Evolutionary conservation across 2,888 invertebrate species (phyloP).

Genomic region (Anthophora plumipes): DNA sequence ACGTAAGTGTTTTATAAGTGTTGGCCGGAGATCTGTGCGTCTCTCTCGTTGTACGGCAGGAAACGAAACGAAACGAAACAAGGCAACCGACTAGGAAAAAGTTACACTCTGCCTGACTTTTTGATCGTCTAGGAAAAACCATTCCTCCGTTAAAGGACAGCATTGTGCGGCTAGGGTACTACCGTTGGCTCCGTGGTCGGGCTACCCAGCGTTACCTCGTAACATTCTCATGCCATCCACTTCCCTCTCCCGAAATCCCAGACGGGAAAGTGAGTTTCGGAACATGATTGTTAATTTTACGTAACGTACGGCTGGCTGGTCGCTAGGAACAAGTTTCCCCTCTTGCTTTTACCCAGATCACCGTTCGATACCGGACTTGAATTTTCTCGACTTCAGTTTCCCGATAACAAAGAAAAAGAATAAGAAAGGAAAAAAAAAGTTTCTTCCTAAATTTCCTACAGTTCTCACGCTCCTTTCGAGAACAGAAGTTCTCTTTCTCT

Average conservation of each 20-base stretch:
- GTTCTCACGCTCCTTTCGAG: conserved; percentile 4
- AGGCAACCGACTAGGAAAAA: neutral
- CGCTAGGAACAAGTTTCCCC: conserved; percentile 67
- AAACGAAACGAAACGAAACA: conserved; percentile 16
- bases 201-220: conserved; percentile 26
- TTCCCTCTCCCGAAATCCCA: conserved; percentile 69
- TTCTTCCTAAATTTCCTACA: conserved; percentile 17
- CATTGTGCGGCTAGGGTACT: conserved; percentile 23
- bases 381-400: conserved; percentile 12
- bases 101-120: neutral
- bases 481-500: neutral
- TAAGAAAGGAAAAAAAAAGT: conserved; percentile 1
- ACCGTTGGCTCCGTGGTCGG: conserved; percentile 14
- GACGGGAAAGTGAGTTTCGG: conserved; percentile 79
- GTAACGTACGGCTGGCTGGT: conserved; percentile 65
- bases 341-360: conserved; percentile 56
- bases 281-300: conserved; percentile 78
- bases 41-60: conserved; percentile 3
- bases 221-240: conserved; percentile 52
- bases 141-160: conserved; percentile 39
- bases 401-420: conserved; percentile 5
- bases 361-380: conserved; percentile 45
- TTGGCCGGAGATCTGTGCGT: conserved; percentile 24
- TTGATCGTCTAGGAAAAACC: conserved; percentile 3
- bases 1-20: conserved; percentile 58